Conservation (phyloP, 2,888 invertebrate genomes). For the Neoitamus cyanurus region DNA sequence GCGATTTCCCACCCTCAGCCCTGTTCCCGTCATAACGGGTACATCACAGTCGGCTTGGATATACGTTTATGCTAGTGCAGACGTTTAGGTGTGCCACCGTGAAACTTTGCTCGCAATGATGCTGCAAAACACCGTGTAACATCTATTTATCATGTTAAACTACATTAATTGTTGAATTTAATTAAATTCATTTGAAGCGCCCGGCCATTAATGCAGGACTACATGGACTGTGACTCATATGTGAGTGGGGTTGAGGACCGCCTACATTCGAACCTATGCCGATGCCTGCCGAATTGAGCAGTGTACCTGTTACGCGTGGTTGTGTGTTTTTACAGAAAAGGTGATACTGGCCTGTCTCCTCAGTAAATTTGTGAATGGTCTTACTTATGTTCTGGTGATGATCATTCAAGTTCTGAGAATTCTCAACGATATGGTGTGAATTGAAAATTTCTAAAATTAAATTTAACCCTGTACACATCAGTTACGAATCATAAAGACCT, state of each 20-base stretch:
- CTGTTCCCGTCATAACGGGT: neutral
- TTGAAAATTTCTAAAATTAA: too few species aligned
- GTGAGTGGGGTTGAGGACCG: neutral
- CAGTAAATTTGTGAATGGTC: too few species aligned
- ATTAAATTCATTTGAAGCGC: conserved; percentile 53
- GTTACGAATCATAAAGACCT: too few species aligned
- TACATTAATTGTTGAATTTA: conserved; percentile 54
- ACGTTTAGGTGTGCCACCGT: conserved; percentile 15
- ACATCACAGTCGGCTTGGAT: conserved; percentile 9
- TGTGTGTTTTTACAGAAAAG: neutral
- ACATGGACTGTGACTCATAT: neutral
- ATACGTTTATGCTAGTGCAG: neutral
- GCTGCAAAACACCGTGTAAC: conserved; percentile 53
- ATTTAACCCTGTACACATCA: too few species aligned
- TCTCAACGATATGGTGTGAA: too few species aligned
- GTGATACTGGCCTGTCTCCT: too few species aligned
- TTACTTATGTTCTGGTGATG: too few species aligned
- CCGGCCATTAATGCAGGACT: conserved; percentile 38
- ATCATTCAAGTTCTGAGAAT: too few species aligned
- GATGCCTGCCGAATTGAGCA: neutral
- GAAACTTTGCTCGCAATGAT: conserved; percentile 47
- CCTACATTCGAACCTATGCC: too few species aligned
- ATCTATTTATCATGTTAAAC: conserved; percentile 54
- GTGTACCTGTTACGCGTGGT: neutral
- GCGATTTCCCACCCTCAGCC: conserved; percentile 13